A percentile compares a stretch with the other conserved stretches of the same genome.
Conservation (phyloP, 2,797 vertebrate species). For the Intellagama lesueurii region DNA sequence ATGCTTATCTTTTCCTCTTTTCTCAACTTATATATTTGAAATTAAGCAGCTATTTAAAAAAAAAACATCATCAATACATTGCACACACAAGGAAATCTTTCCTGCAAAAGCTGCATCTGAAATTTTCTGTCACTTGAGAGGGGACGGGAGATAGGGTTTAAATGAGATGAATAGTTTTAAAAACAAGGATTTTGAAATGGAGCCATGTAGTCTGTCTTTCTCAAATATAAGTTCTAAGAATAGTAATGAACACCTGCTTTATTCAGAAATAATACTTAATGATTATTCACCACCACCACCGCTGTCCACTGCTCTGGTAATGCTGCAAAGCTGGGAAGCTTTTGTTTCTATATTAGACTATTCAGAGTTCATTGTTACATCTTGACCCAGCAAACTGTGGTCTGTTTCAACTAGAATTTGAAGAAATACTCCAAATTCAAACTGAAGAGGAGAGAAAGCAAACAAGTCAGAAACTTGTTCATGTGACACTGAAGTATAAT, state of each 20-base stretch:
- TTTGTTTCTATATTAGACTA: background rate
- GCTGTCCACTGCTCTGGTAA: no score
- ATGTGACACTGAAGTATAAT: no score
- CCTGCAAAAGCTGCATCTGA: background rate
- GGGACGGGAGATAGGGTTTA: no score
- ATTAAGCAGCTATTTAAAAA: background rate
- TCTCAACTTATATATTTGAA: background rate
- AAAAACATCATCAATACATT: background rate
- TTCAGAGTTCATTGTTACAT: background rate
- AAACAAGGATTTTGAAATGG: no score
- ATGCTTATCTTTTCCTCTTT: no score
- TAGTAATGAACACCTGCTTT: background rate
- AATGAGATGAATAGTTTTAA: no score
- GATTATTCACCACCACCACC: background rate
- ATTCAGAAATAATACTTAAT: background rate
- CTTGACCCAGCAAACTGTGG: background rate
- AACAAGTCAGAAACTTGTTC: background rate
- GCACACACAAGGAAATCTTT: background rate
- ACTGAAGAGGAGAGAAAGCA: background rate
- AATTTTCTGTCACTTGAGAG: background rate
- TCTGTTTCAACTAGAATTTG: background rate
- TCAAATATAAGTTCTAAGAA: background rate
- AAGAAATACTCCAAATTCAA: background rate
- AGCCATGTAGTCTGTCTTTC: no score
- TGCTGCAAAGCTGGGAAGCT: background rate